A percentile compares a stretch with the other conserved stretches of the same genome.
Evolutionary conservation across 2,888 invertebrate genomes (phyloP).

Genomic region (Cheiracanthium punctorium): DNA sequence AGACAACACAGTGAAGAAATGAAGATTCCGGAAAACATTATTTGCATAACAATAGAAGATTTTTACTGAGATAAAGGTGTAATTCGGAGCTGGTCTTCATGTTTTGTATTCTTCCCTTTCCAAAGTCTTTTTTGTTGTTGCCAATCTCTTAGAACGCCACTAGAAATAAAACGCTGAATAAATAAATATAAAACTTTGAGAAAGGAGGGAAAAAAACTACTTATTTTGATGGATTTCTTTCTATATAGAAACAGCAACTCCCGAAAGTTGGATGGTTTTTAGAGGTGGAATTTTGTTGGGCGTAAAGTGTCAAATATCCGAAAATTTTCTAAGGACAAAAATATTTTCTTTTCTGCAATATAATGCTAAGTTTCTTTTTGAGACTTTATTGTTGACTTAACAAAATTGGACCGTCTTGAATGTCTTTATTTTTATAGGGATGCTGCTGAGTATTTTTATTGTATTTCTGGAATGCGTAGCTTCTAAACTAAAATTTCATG

Average conservation of each 20-base stretch:
- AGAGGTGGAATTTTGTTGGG: constrained; percentile 27
- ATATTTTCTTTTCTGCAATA: neutral
- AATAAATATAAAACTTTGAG: constrained; percentile 62
- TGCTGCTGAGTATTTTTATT: no score
- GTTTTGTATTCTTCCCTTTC: neutral
- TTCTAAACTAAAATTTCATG: no score
- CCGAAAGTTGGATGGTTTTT: constrained; percentile 25
- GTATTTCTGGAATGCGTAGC: no score
- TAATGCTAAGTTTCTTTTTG: neutral
- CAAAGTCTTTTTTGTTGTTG: constrained; percentile 18
- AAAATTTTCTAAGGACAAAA: neutral
- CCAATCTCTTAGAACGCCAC: constrained; percentile 40
- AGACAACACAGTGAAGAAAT: neutral
- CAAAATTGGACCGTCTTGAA: no score
- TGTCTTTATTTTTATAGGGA: no score
- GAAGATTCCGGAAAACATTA: constrained; percentile 1
- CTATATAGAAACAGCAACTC: constrained; percentile 5
- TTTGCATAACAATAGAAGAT: constrained; percentile 50
- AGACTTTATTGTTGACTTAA: no score
- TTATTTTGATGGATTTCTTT: constrained; percentile 63
- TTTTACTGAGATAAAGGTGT: constrained; percentile 13
- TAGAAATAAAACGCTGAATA: constrained; percentile 39
- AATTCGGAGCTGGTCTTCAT: neutral
- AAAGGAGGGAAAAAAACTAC: constrained; percentile 43
- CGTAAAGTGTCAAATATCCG: constrained; percentile 42